Evolutionary conservation across 2,888 invertebrate genomes (phyloP).

Genomic region (Monopis laevigella): DNA sequence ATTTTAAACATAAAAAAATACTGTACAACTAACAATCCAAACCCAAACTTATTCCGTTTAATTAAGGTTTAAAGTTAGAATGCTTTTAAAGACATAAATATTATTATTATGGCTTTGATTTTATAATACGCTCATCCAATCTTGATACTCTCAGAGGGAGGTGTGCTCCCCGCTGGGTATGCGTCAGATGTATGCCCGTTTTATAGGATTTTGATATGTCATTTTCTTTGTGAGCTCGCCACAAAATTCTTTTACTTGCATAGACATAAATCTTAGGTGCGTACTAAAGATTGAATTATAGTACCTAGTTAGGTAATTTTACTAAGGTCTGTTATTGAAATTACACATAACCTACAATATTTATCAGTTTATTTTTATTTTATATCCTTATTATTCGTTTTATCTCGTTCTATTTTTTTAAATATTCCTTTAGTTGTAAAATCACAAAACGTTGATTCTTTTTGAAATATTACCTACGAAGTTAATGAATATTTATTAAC

Average conservation of each 20-base stretch:
- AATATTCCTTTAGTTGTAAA: too few species aligned
- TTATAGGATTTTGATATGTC: constrained; percentile 25
- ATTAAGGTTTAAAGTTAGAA: background rate
- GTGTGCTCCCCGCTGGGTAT: constrained; percentile 25
- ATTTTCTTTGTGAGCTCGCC: constrained; percentile 23
- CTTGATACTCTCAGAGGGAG: constrained; percentile 23
- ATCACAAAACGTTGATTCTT: too few species aligned
- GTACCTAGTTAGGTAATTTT: too few species aligned
- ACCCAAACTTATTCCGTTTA: background rate
- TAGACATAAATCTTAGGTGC: background rate
- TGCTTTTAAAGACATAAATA: background rate
- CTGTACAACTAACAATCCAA: background rate
- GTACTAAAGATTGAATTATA: background rate
- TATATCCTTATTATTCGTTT: too few species aligned
- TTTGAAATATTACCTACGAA: too few species aligned
- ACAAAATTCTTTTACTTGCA: background rate
- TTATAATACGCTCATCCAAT: constrained; percentile 14
- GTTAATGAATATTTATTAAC: too few species aligned
- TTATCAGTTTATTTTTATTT: too few species aligned
- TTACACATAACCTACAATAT: too few species aligned
- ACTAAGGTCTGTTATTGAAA: too few species aligned
- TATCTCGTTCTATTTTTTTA: too few species aligned
- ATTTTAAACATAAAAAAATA: constrained; percentile 1
- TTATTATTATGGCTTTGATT: background rate
- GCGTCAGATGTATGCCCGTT: constrained; percentile 21